Base-by-base conservation (phyloP, 2,888 invertebrate species). In the Hydriomena furcata region DNA sequence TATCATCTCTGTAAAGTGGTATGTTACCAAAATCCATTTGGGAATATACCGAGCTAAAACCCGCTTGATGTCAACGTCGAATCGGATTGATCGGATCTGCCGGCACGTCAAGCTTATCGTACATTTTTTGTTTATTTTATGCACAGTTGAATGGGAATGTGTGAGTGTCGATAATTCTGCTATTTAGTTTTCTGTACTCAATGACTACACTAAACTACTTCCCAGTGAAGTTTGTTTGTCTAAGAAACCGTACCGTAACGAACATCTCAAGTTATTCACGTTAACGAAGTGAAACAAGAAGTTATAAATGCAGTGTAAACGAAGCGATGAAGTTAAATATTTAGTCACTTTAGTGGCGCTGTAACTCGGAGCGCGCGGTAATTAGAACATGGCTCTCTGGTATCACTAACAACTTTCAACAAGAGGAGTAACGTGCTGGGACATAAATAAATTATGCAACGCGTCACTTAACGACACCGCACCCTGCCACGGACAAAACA, bases 371-470 rank as follows among this genome's bases (percentile, higher is more conserved):
- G 38, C 43, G 23, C 46, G 52, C 34, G 49, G 54, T 65, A 63
- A 63, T 65, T 59, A 65, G 46, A 64, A 42, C 57, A 65, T 62
- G 65, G 64, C 65, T 67, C 70, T 62, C 59, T 36, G 25, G 70
- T 68, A 69, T 65, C 66, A 65, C 65, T 63, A 71, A 71, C 78
- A 70, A 73, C 71, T 74, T 70, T 67, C 74, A 71, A 76, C 78
- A 68, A 74, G 82, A 63, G 73, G 76, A 70, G 74, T 78, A 74
- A 80, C 88, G 87, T 86, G 88, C 76, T 78, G 73, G 66, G 66
- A 84, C 86, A 88, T 87, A 87, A 83, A 84, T 87, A 83, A 82
- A 84, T 86, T 85, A 87, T 88, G 82, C 82, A 84, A 76, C 73
- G 72, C 79, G 72, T 75, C 80, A 82, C 80, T 84, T 82, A 80